Evolutionary conservation across 2,888 invertebrate species (phyloP).

Genomic region (Drosophila demipolita): DNA sequence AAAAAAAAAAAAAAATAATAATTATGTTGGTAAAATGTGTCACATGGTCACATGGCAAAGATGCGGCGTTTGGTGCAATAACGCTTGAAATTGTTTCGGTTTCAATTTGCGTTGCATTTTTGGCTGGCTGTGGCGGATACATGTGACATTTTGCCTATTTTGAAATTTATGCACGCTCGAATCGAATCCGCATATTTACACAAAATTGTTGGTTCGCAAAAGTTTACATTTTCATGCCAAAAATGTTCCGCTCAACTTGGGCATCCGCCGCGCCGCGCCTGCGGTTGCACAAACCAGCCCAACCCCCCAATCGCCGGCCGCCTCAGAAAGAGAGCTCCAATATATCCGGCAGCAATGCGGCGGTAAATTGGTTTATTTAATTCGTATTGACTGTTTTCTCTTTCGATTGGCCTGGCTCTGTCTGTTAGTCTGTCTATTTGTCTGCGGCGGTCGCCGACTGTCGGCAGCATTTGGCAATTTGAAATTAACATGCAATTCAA

Average conservation of each 20-base stretch:
- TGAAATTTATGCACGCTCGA: conserved; percentile 76
- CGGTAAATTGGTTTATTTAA: conserved; percentile 79
- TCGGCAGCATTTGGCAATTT: conserved; percentile 57
- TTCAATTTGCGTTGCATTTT: conserved; percentile 69
- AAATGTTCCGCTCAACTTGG: conserved; percentile 48
- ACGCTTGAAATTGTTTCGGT: conserved; percentile 63
- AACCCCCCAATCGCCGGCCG: conserved; percentile 3
- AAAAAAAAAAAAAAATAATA: conserved; percentile 33
- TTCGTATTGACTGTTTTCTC: conserved; percentile 60
- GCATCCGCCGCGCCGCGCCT: conserved; percentile 61
- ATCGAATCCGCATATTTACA: conserved; percentile 60
- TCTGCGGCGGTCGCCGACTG: conserved; percentile 5
- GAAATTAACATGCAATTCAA: conserved; percentile 75
- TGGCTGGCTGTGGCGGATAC: conserved; percentile 54
- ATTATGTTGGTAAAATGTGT: conserved; percentile 72
- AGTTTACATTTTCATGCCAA: conserved; percentile 67
- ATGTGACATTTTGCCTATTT: conserved; percentile 70
- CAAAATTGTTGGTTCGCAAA: conserved; percentile 53
- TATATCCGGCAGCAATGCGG: conserved; percentile 64
- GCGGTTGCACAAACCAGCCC: too few relatives aligned
- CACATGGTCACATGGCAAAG: conserved; percentile 14
- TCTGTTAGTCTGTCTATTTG: background rate
- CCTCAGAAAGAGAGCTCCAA: background rate
- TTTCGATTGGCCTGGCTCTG: background rate
- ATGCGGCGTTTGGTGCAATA: conserved; percentile 13